phyloP scores from a whole-genome alignment of 2,888 invertebrate genomes.

The Malacosoma neustria region DNA sequence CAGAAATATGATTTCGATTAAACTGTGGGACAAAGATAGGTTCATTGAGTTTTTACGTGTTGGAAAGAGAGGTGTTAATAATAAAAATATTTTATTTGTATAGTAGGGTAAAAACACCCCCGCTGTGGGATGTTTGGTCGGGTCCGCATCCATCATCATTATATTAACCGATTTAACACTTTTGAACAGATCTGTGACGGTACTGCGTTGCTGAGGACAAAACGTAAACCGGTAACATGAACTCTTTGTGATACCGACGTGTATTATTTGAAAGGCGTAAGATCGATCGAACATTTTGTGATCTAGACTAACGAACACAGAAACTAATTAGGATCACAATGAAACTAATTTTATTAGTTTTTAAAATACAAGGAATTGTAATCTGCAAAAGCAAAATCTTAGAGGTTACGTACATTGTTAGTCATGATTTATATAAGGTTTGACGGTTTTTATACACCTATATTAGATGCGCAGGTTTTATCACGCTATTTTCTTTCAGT shows the following conservation, averaged over 20 bases:
- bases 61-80: constrained; percentile 63
- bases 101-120: constrained; percentile 73
- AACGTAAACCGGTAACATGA: constrained; percentile 14
- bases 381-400: too few relatives aligned
- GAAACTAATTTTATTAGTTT: too few relatives aligned
- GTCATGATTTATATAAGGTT: too few relatives aligned
- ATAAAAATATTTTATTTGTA: constrained; percentile 75
- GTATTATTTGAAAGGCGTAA: too few relatives aligned
- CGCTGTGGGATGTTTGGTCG: constrained; percentile 71
- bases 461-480: too few relatives aligned
- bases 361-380: too few relatives aligned
- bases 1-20: constrained; percentile 75
- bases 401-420: too few relatives aligned
- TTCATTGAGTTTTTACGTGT: constrained; percentile 31
- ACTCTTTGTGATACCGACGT: constrained; percentile 2
- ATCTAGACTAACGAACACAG: too few relatives aligned
- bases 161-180: constrained; percentile 75
- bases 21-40: constrained; percentile 50
- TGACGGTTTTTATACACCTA: too few relatives aligned
- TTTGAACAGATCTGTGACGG: constrained; percentile 65
- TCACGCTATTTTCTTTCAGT: too few relatives aligned
- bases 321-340: too few relatives aligned
- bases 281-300: too few relatives aligned
- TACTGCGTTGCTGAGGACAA: constrained; percentile 14
- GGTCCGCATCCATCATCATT: constrained; percentile 72